Percentiles rank a stretch among this genome's conserved stretches.
Conservation (phyloP, 2,797 vertebrate genomes). For the Thunnus albacares region DNA sequence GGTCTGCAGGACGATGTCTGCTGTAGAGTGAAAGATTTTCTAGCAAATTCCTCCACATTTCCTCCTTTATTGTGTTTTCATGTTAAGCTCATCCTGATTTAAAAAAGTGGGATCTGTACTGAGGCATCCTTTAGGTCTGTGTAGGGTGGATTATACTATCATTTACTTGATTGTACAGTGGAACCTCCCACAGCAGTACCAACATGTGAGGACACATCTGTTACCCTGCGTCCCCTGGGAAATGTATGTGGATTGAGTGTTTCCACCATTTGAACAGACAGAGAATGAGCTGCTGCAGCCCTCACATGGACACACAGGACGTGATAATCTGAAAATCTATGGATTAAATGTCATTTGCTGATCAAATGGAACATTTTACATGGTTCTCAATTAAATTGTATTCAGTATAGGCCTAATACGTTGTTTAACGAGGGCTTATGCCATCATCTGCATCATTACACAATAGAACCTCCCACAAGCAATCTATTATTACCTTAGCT, state of each 20-base stretch:
- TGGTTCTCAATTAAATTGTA: slow-evolving; percentile 20
- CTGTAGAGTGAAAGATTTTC: not conserved
- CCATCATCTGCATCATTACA: slow-evolving; percentile 60
- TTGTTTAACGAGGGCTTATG: slow-evolving; percentile 45
- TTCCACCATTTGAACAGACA: slow-evolving; percentile 12
- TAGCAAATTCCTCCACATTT: not conserved
- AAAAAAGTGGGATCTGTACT: not conserved
- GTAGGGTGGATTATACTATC: slow-evolving; percentile 25
- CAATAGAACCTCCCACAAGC: slow-evolving; percentile 57
- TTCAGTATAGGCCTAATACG: slow-evolving; percentile 26
- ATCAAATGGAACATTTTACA: slow-evolving; percentile 56
- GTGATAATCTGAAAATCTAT: slow-evolving; percentile 32
- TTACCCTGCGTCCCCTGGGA: slow-evolving; percentile 22
- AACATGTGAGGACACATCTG: slow-evolving; percentile 57
- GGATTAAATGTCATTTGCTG: slow-evolving; percentile 40
- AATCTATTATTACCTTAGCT: slow-evolving; percentile 58
- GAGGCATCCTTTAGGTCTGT: not conserved
- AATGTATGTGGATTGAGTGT: slow-evolving; percentile 10
- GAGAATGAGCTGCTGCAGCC: not conserved
- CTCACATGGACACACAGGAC: slow-evolving; percentile 23
- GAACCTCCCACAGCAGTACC: slow-evolving; percentile 34
- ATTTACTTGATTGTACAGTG: slow-evolving; percentile 45
- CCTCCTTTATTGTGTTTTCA: not conserved
- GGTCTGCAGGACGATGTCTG: slow-evolving; percentile 12
- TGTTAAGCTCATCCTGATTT: slow-evolving; percentile 28